These are phyloP conservation scores for Onychostoma macrolepis DNA, from an alignment of 2,113 vertebrate species.

Conservation along the genomic window DNA sequence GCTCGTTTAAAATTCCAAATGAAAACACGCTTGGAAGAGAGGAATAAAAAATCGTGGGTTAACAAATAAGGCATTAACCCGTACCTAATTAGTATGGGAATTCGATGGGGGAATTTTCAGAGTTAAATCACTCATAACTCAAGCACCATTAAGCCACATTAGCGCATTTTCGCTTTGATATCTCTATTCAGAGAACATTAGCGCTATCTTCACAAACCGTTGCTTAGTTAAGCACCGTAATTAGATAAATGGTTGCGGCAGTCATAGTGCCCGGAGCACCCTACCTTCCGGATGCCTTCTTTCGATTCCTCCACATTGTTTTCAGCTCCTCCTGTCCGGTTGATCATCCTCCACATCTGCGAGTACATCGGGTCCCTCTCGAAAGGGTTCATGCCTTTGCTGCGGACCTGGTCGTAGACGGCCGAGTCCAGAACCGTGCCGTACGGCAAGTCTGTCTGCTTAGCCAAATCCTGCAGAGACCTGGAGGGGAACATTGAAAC, in stretches of 20 bases:
- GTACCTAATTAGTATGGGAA: slow-evolving; percentile 44
- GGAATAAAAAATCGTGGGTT: slow-evolving; percentile 26
- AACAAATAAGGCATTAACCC: slow-evolving; percentile 47
- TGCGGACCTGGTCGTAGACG: slow-evolving; percentile 94
- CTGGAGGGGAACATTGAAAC: slow-evolving; percentile 65
- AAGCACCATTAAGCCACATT: slow-evolving; percentile 48
- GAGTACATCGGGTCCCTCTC: slow-evolving; percentile 98
- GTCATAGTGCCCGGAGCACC: neutral
- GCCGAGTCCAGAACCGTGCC: slow-evolving; percentile 96
- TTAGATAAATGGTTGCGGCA: neutral
- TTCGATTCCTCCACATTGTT: slow-evolving; percentile 94
- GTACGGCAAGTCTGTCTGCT: slow-evolving; percentile 95
- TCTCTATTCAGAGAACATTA: slow-evolving; percentile 43
- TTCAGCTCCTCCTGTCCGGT: slow-evolving; percentile 90
- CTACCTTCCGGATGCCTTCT: slow-evolving; percentile 95
- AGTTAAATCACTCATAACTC: slow-evolving; percentile 47
- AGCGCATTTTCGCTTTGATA: slow-evolving; percentile 38
- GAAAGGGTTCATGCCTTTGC: slow-evolving; percentile 96
- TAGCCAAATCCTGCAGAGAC: slow-evolving; percentile 95
- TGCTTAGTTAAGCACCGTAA: slow-evolving; percentile 30
- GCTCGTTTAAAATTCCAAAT: slow-evolving; percentile 43
- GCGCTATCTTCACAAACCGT: slow-evolving; percentile 4
- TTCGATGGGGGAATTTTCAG: slow-evolving; percentile 46
- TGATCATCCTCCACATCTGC: slow-evolving; percentile 99
- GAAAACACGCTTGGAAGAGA: slow-evolving; percentile 34